A percentile compares a stretch with the other conserved stretches of the same genome.
Evolutionary conservation across 2,888 invertebrate genomes (phyloP).

Genomic region (Watsonalla cultraria): DNA sequence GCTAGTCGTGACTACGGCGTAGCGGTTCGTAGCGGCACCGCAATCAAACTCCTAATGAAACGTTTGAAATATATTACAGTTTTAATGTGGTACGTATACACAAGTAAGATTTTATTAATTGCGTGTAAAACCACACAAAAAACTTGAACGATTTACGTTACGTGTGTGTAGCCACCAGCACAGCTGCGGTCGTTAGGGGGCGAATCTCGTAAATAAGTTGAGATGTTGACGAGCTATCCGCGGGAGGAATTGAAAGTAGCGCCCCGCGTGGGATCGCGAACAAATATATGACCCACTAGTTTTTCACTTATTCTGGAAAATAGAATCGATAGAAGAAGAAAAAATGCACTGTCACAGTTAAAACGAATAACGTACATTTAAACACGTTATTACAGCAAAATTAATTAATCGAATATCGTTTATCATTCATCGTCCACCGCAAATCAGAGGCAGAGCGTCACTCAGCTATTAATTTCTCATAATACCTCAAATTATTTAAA

Average conservation of each 20-base stretch:
- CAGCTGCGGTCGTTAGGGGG: constrained; percentile 53
- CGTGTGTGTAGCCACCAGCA: constrained; percentile 25
- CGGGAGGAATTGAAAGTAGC: constrained; percentile 57
- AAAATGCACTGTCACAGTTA: neutral
- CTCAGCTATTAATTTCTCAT: constrained; percentile 41
- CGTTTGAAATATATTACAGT: neutral
- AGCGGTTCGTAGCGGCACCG: constrained; percentile 9
- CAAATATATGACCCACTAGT: neutral
- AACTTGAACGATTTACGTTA: constrained; percentile 4
- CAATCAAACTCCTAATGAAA: constrained; percentile 4
- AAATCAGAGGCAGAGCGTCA: constrained; percentile 26
- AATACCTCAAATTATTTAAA: constrained; percentile 33
- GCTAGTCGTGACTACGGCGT: constrained; percentile 26
- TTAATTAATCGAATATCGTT: constrained; percentile 32
- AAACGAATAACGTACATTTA: neutral
- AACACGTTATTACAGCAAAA: constrained; percentile 14
- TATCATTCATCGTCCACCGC: constrained; percentile 30
- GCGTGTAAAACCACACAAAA: neutral
- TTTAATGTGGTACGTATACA: too few species aligned
- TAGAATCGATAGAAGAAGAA: neutral
- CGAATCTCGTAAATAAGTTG: constrained; percentile 67
- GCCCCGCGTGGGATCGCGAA: constrained; percentile 7
- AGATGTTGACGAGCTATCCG: constrained; percentile 63
- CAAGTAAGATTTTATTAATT: neutral
- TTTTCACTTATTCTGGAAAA: constrained; percentile 2